Base-by-base conservation (phyloP, 2,797 vertebrate species). In the Cynopterus sphinx region DNA sequence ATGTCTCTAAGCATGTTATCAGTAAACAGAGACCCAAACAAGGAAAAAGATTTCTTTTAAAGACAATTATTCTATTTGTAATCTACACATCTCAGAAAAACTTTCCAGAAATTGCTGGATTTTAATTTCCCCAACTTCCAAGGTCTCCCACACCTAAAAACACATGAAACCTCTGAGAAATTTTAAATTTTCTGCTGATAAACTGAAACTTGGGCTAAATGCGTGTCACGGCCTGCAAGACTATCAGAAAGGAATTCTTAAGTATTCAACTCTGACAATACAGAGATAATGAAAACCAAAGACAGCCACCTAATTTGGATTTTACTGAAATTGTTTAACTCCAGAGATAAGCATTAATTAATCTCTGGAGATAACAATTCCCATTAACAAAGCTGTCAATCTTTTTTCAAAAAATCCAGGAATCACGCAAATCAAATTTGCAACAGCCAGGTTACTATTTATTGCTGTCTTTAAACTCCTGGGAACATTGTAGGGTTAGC, bases 401-500 rank as follows among this genome's bases (percentile, higher is more conserved):
- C 71, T 91, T 84, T 26, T 33, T 16, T 49, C 15, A 22, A 28
- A 46, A 89, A 65, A 59, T 33, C 16, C 26, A 89, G 41, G 90
- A 91, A 70, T 49, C 53, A 75, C 3, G 3, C 19, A 53, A 75
- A 89, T 49, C 51, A 61, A 39, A 92, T 28, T 55, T 83, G 67
- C 13, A 93, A 33, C 3, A 31, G 33, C 83, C 11, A 74, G 24
- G 71, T 67, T 73, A 73, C 36, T 59, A 36, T 63, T 49, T 67
- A 19, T 63, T 87, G 41, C 49, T 94, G 3, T 89, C 59, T 93
- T 94, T 88, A 92, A 96, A 92, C 22, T 43, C 22, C 49, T 71
- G 9, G 41, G 67, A 87, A 87, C 1, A 9, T 84, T 55, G 28
- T 4, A 93, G 36, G 16, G 41, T 43, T 41, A 41, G 61, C 4